Base-by-base conservation (phyloP, 1,140 invertebrate genomes). In the Calliphora vicina region DNA sequence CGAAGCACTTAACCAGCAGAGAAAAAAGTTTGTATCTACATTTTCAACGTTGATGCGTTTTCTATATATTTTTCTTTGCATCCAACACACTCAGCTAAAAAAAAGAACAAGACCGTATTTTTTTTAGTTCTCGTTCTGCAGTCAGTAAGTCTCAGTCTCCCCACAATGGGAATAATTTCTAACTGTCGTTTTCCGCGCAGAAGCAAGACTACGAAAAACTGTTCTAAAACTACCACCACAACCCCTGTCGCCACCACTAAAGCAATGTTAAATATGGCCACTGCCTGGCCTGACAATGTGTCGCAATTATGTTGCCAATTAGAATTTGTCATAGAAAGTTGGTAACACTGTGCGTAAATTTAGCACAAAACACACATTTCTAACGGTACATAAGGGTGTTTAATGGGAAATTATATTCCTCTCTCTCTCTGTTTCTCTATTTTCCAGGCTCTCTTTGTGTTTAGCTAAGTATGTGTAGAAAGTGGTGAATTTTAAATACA, bases 1-100 rank as follows among this genome's bases (percentile, higher is more conserved):
- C 74, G 74, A 78, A 78, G 74, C 74, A 78, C 74, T 78, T 78
- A 78, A 78, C 73, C 74, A 78, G 74, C 74, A 78, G 74, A 78
- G 74, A 78, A 78, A 67, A 78, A 78, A 78, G 74, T 78, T 78
- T 78, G 74, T 78, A 78, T 78, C 74, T 78, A 78, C 74, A 74
- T 74, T 74, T 74, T 74, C 72, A 74, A 74, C 72, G 27, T 74
- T 74, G 72, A 74, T 74, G 72, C 72, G 72, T 74, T 74, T 74
- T 35, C 72, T 74, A 74, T 74, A 29, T 74, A 35, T 35, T 74
- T 74, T 74, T 42, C 35, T n/a, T 74, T 13, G 27, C 45, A 17
- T 50, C 45, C 45, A 67, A 67, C 73, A 76, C 29, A 42, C 73
- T 35, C 13, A 35, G 27, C 8, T 17, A 76, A 76, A 29, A 27